Evolutionary conservation across 1,140 invertebrate genomes (phyloP), one percentile per base, ranked within the genome.

Genomic region (Calycopis cecrops): DNA sequence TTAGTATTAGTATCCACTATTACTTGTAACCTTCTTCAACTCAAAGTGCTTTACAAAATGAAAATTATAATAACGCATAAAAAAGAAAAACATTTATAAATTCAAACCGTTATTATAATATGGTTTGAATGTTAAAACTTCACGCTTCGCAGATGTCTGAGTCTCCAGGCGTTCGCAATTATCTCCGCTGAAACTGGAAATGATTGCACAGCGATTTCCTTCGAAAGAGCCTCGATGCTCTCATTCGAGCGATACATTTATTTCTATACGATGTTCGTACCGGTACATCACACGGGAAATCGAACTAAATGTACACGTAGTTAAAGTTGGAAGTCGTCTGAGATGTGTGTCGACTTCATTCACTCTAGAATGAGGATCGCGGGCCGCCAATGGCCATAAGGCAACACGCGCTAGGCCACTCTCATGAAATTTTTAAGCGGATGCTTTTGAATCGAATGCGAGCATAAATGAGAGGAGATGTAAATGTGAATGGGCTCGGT

Each of bases 121-220:
- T 14, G 9, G 40, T 44, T 44, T 16, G 16, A 44, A 44, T 16
- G 40, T 44, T 44, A 44, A 44, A 44, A 44, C n/a, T 44, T 44
- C 40, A 17, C 40, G 40, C 16, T 6, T 16, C 14, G 40, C 16
- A 44, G 40, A 44, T 44, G 40, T 44, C 6, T 9, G 14, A 37
- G 16, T 44, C 40, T 9, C 40, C 9, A 16, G 14, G 40, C 40
- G 14, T n/a, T 44, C 40, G 40, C 40, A 44, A 44, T 44, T 44
- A 44, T 44, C 40, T 17, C 8, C 12, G 1, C 16, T 44, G 40
- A 44, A 44, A 44, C 40, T 44, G 40, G 40, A 44, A 44, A 44
- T 44, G 40, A 44, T 44, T 44, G 40, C 40, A 44, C 16, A 44
- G 40, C 40, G 40, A 44, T 44, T 44, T 44, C 40, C 40, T 44